These are phyloP conservation scores for Lucinisca nassula DNA, from an alignment of 2,888 invertebrate species.

Conservation along the genomic window DNA sequence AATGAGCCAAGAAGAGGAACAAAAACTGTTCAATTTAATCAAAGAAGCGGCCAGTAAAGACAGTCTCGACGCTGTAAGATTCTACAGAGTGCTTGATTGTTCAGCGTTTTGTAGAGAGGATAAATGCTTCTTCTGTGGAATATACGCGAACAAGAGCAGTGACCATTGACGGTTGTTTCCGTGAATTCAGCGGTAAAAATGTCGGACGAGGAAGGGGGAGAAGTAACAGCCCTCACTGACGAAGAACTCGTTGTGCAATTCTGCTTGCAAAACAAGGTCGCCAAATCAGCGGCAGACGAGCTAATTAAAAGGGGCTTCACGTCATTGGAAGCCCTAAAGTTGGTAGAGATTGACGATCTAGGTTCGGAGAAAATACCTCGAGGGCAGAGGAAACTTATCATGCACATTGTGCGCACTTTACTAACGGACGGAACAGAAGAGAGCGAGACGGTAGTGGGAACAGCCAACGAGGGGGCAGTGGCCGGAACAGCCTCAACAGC, in stretches of 20 bases:
- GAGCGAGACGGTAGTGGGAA: not conserved
- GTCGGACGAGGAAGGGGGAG: too few species aligned
- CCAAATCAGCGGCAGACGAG: not conserved
- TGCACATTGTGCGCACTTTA: not conserved
- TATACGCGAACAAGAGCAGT: not conserved
- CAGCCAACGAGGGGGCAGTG: not conserved
- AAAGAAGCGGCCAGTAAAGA: not conserved
- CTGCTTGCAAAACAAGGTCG: not conserved
- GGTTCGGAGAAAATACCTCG: not conserved
- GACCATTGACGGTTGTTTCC: too few species aligned
- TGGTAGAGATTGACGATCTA: not conserved
- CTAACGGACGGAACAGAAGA: not conserved
- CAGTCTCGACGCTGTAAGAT: not conserved
- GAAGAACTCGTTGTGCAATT: too few species aligned
- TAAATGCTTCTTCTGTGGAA: not conserved
- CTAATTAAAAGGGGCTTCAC: not conserved
- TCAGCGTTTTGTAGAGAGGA: not conserved
- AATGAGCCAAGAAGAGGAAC: not conserved
- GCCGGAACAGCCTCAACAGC: not conserved
- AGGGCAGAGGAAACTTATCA: not conserved
- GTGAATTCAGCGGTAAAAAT: too few species aligned
- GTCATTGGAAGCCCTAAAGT: not conserved
- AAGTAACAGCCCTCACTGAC: too few species aligned
- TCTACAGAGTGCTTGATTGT: not conserved
- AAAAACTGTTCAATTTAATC: not conserved